Evolutionary conservation across 1,140 invertebrate species (phyloP).

Genomic region (Diprion similis): DNA sequence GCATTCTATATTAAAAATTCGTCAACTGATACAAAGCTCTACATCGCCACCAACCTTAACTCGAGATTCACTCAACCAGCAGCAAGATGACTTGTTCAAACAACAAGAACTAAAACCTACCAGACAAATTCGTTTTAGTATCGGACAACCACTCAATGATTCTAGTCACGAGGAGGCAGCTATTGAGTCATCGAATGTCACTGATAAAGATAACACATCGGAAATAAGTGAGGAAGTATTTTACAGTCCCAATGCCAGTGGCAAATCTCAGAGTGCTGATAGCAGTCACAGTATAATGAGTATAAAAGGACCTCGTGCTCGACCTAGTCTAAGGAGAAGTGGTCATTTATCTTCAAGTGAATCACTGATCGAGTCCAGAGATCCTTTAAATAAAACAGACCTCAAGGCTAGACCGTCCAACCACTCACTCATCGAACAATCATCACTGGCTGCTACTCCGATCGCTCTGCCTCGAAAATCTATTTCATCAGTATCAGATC

Average conservation of each 20-base stretch:
- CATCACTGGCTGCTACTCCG: not conserved
- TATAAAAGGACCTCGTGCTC: conserved; percentile 39
- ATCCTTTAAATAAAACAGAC: not conserved
- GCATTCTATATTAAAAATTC: conserved; percentile 57
- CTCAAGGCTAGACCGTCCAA: not conserved
- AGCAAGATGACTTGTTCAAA: conserved; percentile 8
- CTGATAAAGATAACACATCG: conserved; percentile 12
- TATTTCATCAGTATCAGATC: not conserved
- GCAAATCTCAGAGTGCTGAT: conserved; percentile 28
- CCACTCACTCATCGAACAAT: not conserved
- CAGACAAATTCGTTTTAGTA: conserved; percentile 45
- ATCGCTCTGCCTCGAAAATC: not conserved
- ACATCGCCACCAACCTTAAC: conserved; percentile 30
- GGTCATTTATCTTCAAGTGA: conserved; percentile 14
- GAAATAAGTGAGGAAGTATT: conserved; percentile 10
- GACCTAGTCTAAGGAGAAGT: conserved; percentile 48
- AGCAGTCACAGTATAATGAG: conserved; percentile 28
- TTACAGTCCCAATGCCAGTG: conserved; percentile 27
- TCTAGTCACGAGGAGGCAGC: not conserved
- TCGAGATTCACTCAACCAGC: not conserved
- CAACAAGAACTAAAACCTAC: conserved; percentile 32
- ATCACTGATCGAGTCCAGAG: conserved; percentile 1
- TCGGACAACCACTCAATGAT: conserved; percentile 31
- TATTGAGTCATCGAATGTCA: not conserved
- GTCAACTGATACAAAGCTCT: conserved; percentile 48